Evolutionary conservation across 2,888 invertebrate species (phyloP).

Genomic region (Cephus spinipes): DNA sequence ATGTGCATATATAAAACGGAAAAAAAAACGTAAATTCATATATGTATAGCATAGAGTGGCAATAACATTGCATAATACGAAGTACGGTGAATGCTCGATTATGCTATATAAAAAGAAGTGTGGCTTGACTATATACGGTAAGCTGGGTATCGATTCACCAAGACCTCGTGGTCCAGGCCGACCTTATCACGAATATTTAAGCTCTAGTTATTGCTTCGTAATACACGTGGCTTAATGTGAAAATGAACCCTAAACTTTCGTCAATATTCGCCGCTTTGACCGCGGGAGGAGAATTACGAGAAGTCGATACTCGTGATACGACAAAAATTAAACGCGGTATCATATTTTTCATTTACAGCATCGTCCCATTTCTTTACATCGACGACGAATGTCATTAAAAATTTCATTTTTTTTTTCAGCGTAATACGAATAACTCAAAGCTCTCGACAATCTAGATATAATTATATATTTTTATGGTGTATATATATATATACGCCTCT

Average conservation of each 20-base stretch:
- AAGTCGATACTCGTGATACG: not conserved
- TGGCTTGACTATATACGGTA: not conserved
- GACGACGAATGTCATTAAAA: too few species aligned
- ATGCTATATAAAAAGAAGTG: too few species aligned
- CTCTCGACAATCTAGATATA: not conserved
- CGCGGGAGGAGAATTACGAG: not conserved
- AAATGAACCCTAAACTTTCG: constrained; percentile 33
- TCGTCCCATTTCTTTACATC: too few species aligned
- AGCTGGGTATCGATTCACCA: not conserved
- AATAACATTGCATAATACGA: too few species aligned
- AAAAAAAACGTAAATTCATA: too few species aligned
- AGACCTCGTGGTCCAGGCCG: constrained; percentile 21
- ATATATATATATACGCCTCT: too few species aligned
- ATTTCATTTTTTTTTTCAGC: not conserved
- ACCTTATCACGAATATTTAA: constrained; percentile 57
- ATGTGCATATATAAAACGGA: too few species aligned
- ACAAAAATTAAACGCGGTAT: not conserved
- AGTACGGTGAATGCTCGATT: too few species aligned
- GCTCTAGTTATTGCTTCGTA: constrained; percentile 62
- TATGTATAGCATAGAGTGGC: too few species aligned
- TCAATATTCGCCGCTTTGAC: constrained; percentile 11
- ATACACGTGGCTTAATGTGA: constrained; percentile 54
- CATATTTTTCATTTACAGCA: not conserved
- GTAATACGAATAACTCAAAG: not conserved
- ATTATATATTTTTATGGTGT: not conserved